A percentile compares a stretch with the other conserved stretches of the same genome.
phyloP scores from a whole-genome alignment of 2,113 vertebrate genomes.

The Indri indri region DNA sequence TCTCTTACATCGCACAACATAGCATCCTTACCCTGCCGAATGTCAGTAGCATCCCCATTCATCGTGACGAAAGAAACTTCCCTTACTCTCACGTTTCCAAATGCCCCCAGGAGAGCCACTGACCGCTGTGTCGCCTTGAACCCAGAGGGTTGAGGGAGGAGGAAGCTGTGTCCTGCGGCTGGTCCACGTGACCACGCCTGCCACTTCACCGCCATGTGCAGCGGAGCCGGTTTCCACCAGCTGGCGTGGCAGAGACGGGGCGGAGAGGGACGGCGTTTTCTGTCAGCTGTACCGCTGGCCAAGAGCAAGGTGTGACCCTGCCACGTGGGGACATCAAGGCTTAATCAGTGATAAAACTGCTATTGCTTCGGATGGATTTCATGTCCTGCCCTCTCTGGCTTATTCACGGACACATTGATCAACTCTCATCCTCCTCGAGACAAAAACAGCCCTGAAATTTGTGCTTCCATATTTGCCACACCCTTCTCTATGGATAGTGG shows the following conservation, averaged over 20 bases:
- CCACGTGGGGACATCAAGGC: neutral
- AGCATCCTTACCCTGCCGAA: neutral
- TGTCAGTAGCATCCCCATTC: neutral
- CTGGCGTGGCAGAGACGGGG: neutral
- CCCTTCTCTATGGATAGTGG: neutral
- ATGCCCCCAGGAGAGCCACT: neutral
- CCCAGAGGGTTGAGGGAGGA: neutral
- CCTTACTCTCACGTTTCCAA: neutral
- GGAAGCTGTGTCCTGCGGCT: neutral
- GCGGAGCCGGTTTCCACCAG: neutral
- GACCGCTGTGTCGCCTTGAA: neutral
- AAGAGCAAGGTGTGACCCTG: neutral
- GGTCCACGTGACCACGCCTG: neutral
- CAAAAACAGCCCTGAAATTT: neutral
- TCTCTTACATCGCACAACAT: neutral
- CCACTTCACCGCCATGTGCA: neutral
- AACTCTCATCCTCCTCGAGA: neutral
- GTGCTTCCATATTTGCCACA: neutral
- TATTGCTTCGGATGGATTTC: neutral
- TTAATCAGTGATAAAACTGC: neutral
- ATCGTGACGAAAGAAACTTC: neutral
- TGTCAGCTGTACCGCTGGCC: neutral
- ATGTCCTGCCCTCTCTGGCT: neutral
- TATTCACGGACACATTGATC: neutral
- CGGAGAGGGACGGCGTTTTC: neutral